These are phyloP conservation scores for Heterodera carotae DNA, from an alignment of 1,140 invertebrate genomes.

Conservation along the genomic window DNA sequence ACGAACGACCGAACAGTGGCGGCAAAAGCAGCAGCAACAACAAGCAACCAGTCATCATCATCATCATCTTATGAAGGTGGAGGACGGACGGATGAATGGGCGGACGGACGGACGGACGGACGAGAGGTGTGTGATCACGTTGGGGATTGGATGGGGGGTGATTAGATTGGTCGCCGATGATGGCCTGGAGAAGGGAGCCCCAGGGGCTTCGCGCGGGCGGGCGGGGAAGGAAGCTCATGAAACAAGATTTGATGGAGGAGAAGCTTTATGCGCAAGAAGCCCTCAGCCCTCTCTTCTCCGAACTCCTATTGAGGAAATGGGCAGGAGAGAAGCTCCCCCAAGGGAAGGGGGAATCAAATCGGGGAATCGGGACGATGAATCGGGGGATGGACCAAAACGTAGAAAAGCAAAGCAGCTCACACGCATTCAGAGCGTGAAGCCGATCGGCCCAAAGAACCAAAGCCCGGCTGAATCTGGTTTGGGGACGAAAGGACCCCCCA, in stretches of 20 bases:
- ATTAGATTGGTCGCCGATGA: neutral
- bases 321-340: neutral
- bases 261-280: neutral
- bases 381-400: slow-evolving; percentile 16
- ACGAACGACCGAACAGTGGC: neutral
- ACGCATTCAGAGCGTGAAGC: slow-evolving; percentile 1
- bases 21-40: slow-evolving; percentile 4
- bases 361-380: slow-evolving; percentile 11
- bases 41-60: no score
- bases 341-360: neutral
- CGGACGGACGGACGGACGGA: neutral
- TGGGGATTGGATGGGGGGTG: neutral
- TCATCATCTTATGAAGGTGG: no score
- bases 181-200: neutral
- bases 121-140: neutral
- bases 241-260: neutral
- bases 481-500: neutral
- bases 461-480: neutral
- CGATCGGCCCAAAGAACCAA: slow-evolving; percentile 3
- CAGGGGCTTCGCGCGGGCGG: slow-evolving; percentile 5
- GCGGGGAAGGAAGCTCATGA: slow-evolving; percentile 5
- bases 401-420: slow-evolving; percentile 5
- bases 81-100: no score
- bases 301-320: slow-evolving; percentile 1
- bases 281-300: neutral